Evolutionary conservation across 2,113 vertebrate species (phyloP).

Genomic region (Microcebus jonahi): DNA sequence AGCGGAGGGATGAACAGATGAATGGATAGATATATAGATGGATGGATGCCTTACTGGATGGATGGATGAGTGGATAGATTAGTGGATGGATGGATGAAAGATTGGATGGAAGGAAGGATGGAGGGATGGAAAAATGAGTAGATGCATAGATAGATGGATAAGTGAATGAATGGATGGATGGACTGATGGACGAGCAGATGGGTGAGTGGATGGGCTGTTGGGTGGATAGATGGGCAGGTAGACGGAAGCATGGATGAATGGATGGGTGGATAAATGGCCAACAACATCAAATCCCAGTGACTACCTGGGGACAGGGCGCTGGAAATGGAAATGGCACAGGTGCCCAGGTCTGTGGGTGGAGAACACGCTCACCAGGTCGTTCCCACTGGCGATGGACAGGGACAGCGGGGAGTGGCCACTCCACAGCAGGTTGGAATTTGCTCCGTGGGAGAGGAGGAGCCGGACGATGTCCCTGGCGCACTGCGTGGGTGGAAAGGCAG

Average conservation of each 20-base stretch:
- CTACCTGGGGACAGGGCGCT: rapidly evolving
- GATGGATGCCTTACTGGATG: too few relatives aligned
- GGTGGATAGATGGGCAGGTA: rapidly evolving
- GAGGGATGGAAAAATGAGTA: neutral
- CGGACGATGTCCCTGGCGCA: conserved; percentile 85
- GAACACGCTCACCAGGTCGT: conserved; percentile 86
- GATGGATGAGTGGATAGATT: too few relatives aligned
- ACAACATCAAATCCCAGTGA: neutral
- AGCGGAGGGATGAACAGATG: too few relatives aligned
- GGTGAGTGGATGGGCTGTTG: too few relatives aligned
- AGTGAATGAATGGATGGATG: too few relatives aligned
- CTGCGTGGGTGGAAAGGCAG: conserved; percentile 74
- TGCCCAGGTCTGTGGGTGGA: rapidly evolving
- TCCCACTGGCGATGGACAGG: conserved; percentile 91
- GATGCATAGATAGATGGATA: too few relatives aligned
- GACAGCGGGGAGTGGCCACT: conserved; percentile 93
- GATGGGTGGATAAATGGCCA: neutral
- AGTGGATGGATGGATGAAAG: neutral
- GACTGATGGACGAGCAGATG: too few relatives aligned
- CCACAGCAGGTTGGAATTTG: conserved; percentile 89
- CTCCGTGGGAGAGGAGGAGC: conserved; percentile 87
- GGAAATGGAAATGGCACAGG: too few relatives aligned
- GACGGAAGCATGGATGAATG: rapidly evolving
- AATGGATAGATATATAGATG: too few relatives aligned
- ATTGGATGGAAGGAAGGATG: too few relatives aligned